phyloP scores from a whole-genome alignment of 2,797 vertebrate species.

The Lagorchestes hirsutus region DNA sequence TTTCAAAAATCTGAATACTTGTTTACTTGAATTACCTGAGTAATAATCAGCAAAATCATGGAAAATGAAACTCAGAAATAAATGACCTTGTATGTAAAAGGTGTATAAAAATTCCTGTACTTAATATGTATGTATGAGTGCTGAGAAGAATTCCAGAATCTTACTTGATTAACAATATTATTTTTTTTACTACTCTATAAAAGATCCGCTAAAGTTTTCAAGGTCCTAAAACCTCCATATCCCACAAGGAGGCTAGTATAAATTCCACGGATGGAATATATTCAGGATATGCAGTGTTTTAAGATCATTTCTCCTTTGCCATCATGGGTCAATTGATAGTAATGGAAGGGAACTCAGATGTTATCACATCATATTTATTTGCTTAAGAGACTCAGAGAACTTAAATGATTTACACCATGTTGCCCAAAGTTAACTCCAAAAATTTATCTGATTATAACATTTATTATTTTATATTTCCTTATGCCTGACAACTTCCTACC shows the following conservation, averaged over 20 bases:
- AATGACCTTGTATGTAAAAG: not conserved
- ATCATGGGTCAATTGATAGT: not conserved
- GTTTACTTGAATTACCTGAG: not conserved
- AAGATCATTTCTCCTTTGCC: not conserved
- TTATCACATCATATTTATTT: no score
- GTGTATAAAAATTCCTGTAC: not conserved
- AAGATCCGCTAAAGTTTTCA: not conserved
- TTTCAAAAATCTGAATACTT: not conserved
- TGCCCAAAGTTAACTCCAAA: no score
- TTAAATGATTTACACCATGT: no score
- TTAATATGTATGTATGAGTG: not conserved
- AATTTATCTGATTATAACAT: no score
- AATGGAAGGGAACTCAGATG: no score
- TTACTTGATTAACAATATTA: conserved; percentile 26
- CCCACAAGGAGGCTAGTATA: no score
- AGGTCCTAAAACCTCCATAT: no score
- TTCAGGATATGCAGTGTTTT: not conserved
- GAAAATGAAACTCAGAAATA: not conserved
- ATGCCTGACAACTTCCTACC: no score
- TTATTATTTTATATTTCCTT: no score
- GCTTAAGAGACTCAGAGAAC: no score
- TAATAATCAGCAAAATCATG: not conserved
- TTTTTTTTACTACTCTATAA: not conserved
- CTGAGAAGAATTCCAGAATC: conserved; percentile 15
- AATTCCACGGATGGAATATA: no score